Conservation (phyloP, 92 coral and sea anemone genomes). For the Desmophyllum pertusum region DNA sequence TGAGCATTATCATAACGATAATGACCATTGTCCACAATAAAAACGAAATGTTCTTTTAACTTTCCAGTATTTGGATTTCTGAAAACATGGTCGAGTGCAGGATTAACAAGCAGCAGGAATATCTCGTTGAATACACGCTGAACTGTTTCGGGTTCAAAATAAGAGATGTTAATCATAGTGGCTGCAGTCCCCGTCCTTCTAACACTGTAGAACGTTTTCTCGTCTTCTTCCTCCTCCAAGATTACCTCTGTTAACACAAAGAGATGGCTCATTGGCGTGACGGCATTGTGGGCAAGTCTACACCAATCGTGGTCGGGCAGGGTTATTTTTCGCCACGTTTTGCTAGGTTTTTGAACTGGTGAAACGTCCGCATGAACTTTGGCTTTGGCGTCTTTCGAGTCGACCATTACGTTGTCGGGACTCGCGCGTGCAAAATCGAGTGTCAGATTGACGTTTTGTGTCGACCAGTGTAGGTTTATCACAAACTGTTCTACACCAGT, state of each 20-base stretch:
- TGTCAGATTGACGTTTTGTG: slow-evolving; percentile 69
- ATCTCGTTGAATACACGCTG: slow-evolving; percentile 62
- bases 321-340: slow-evolving; percentile 56
- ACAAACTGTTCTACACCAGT: slow-evolving; percentile 68
- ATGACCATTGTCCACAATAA: slow-evolving; percentile 81
- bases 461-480: slow-evolving; percentile 69
- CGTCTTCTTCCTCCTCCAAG: slow-evolving; percentile 25
- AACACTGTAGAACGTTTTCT: slow-evolving; percentile 20
- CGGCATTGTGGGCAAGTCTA: slow-evolving; percentile 46
- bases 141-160: slow-evolving; percentile 61
- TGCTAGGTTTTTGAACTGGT: slow-evolving; percentile 74
- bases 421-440: slow-evolving; percentile 38
- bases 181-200: slow-evolving; percentile 69
- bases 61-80: slow-evolving; percentile 69
- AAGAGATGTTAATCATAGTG: slow-evolving; percentile 50
- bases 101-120: slow-evolving; percentile 51
- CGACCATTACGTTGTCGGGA: slow-evolving; percentile 37
- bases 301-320: slow-evolving; percentile 70
- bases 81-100: slow-evolving; percentile 52
- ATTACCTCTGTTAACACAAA: slow-evolving; percentile 48
- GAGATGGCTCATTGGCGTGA: slow-evolving; percentile 77
- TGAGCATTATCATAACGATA: slow-evolving; percentile 69
- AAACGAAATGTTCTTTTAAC: slow-evolving; percentile 64
- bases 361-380: slow-evolving; percentile 58
- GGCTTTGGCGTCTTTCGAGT: slow-evolving; percentile 80